Evolutionary conservation across 2,888 invertebrate genomes (phyloP), one percentile per base, ranked within the genome.

Genomic region (Ceramica pisi): DNA sequence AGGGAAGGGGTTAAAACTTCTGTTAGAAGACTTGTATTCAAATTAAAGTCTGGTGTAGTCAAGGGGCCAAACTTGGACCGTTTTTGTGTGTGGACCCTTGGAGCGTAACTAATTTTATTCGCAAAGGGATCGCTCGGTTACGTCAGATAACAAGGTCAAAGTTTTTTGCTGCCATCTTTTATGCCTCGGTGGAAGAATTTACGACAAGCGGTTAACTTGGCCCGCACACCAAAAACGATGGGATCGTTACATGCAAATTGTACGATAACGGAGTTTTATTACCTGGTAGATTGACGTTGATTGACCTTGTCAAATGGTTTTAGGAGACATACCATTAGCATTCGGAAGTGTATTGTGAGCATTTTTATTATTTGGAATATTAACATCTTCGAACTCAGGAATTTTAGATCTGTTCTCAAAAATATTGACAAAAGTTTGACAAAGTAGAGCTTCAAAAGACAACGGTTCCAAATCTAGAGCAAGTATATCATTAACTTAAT

Each of bases 121-220:
- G 82, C 84, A 78, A 85, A 88, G 86, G 86, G 87, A 82, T 86
- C 76, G 75, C 82, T 71, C 50, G 60, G 69, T 85, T 83, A 80
- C 83, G 71, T 80, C 83, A 81, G 79, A 77, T 71, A 80, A 74
- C 90, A 92, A 92, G 90, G 91, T 83, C 88, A 78, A 73, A 44
- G 74, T 84, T 88, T 79, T 81, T 78, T 78, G 62, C 26, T 41
- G 69, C 53, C 48, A 44, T 60, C 55, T 82, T 77, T 71, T 74
- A 82, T 50, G 63, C 59, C 35, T 71, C 64, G 55, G 50, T 71
- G 64, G 66, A 61, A 65, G 62, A 71, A 73, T 81, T 77, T 79
- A 81, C 72, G 77, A 69, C 60, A 56, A 60, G 60, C 61, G 41
- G 59, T 56, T 68, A 48, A 61, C 62, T 65, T 72, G 59, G 73